Base-by-base conservation (phyloP, 2,113 vertebrate species). In the Gavialis gangeticus region DNA sequence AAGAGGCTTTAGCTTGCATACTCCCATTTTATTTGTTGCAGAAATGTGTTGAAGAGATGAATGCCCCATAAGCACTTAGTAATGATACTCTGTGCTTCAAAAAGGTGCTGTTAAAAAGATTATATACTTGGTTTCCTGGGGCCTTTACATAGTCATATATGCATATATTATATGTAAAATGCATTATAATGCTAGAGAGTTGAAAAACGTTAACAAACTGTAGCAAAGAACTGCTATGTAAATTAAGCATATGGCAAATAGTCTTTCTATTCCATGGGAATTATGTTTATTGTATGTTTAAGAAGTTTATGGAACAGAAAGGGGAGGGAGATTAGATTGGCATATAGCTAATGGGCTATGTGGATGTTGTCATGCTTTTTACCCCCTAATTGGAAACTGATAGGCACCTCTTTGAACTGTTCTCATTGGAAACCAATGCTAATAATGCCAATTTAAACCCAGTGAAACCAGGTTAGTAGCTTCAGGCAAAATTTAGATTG, bases 241-340 rank as follows among this genome's bases (percentile, higher is more conserved):
- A 46, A 46, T 79, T 30, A 89, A 64, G 37, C 86, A 79, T 75
- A 91, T 91, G 60, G 91, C n/a, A 79, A 55, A 75, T 19, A 82
- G 84, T 59, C 63, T 87, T 92, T 93, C 90, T 91, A 83, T 94
- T 84, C 94, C 84, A 60, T 76, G 89, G 79, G 79, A 92, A 91
- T 88, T 90, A 59, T 84, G 55, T 93, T 94, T 95, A 75, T 95
- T 91, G 60, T 87, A 83, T 94, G 88, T 73, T 93, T 90, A 60
- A 94, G 76, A 76, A 94, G 73, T 25, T 90, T 28, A 5, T 3
- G 11, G 60, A 96, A 89, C 60, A 18, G 80, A 85, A 96, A 87
- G 1, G 82, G 87, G 88, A 94, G 76, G 16, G 91, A 77, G 94
- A 93, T 64, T 76, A 64, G 22, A 34, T 85, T 95, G 82, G 84